Evolutionary conservation across 1,140 invertebrate species (phyloP), one percentile per base, ranked within the genome.

Genomic region (Drosophila baimaii): DNA sequence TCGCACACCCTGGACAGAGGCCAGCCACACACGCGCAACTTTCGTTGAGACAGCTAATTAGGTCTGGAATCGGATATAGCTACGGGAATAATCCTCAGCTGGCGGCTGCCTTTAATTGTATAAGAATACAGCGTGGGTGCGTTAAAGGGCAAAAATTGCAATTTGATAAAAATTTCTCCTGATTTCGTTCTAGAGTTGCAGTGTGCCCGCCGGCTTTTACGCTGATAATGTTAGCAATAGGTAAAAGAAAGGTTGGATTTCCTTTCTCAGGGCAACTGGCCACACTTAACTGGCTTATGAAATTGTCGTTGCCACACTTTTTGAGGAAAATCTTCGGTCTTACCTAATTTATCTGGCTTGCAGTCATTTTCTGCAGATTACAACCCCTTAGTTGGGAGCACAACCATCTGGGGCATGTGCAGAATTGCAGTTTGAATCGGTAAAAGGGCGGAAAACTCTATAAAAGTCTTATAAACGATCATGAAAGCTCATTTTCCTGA

Each of bases 151-250:
- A 27, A 59, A 77, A 66, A 47, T 66, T 74, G 23, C 54, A 81
- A 77, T 66, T 81, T 68, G 59, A 54, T 71, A 73, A 73, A 81
- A 74, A 81, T 81, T 80, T 81, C 64, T 76, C 78, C 73, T 19
- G 58, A 79, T 44, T 62, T 75, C 59, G 75, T 79, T 79, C 77
- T 80, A 56, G 27, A 31, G 57, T 19, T 31, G 44, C 27, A 64
- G 55, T 43, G 55, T 33, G 41, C 27, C 27, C 27, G 27, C 5
- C 27, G 5, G 27, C 27, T 27, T 27, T 27, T 27, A 5, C 27
- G 27, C 8, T 27, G 27, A 27, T 27, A 7, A 27, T 7, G 27
- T 27, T 27, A 27, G 5, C 5, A 27, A 27, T 27, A n/a, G n/a
- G n/a, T n/a, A n/a, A n/a, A n/a, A n/a, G n/a, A n/a, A n/a, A n/a